phyloP scores from a whole-genome alignment of 2,113 vertebrate species.

The Crocuta crocuta region DNA sequence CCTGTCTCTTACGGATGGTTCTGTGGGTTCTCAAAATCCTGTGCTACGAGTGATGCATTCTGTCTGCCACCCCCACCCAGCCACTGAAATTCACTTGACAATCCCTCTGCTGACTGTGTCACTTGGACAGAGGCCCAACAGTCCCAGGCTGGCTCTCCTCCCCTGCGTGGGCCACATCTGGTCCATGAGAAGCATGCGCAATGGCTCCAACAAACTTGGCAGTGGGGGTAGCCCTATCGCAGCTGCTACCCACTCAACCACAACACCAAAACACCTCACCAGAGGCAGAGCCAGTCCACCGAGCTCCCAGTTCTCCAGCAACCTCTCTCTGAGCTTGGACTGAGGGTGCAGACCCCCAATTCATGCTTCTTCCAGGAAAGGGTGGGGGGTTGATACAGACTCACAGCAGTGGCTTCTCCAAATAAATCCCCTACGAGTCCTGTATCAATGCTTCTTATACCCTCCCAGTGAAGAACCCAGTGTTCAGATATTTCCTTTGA shows the following conservation, averaged over 20 bases:
- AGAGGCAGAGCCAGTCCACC: not conserved
- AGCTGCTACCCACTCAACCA: not conserved
- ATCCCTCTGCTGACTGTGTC: not conserved
- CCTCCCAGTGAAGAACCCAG: not conserved
- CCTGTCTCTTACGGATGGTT: not conserved
- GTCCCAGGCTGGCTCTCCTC: not conserved
- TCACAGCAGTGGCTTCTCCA: not conserved
- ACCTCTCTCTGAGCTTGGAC: not conserved
- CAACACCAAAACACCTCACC: not conserved
- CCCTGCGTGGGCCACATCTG: not conserved
- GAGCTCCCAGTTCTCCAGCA: not conserved
- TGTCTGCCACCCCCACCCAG: not conserved
- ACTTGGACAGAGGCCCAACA: not conserved
- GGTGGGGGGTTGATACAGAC: not conserved
- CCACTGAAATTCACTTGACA: not conserved
- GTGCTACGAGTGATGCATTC: not conserved
- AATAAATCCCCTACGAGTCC: not conserved
- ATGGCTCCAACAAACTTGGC: not conserved
- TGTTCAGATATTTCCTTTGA: slow-evolving; percentile 32
- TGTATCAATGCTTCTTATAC: not conserved
- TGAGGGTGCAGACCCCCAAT: not conserved
- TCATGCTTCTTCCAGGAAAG: not conserved
- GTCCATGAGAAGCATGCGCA: not conserved
- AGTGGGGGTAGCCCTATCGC: not conserved
- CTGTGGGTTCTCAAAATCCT: not conserved